Evolutionary conservation across 1,140 invertebrate species (phyloP), one percentile per base, ranked within the genome.

Genomic region (Whitmania pigra): DNA sequence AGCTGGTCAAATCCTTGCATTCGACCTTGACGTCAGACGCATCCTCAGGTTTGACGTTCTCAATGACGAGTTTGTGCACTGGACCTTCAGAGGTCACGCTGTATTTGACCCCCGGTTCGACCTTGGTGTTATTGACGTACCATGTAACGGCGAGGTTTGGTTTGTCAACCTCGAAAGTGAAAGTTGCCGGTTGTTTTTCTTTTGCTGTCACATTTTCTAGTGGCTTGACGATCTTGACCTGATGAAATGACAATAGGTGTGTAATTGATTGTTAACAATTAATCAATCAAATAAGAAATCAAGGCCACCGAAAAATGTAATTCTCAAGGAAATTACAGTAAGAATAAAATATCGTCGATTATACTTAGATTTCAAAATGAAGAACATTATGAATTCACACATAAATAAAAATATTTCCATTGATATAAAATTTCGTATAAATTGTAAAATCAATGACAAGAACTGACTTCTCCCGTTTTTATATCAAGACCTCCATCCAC

Each of bases 81-180:
- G 76, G 76, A 53, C 75, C 78, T 20, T 82, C 79, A 22, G 75
- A 72, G 31, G 75, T 75, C 25, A 82, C 77, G 66, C 77, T 75
- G 71, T 77, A 79, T 68, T 81, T 82, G 13, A 79, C 79, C 63
- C 76, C 78, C 53, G 79, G 75, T 69, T 77, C 77, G 0, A 82
- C 75, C 54, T 77, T 76, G 69, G 77, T 74, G 54, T 75, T 79
- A 53, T 79, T 77, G 7, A 81, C 74, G 31, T 73, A 77, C 81
- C 81, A 82, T 11, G 74, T 72, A 0, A 81, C 78, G 31, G 75
- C 77, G 60, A 81, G 78, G 66, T 82, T 77, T 53, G 79, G 70
- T 60, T 82, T 74, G 15, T 77, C 80, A 18, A 80, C 74, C 75
- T 81, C 78, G 75, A 80, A 82, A 55, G 80, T 77, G 75, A 82